Evolutionary conservation across 2,888 invertebrate genomes (phyloP), one percentile per base, ranked within the genome.

Genomic region (Brachyopa scutellaris): DNA sequence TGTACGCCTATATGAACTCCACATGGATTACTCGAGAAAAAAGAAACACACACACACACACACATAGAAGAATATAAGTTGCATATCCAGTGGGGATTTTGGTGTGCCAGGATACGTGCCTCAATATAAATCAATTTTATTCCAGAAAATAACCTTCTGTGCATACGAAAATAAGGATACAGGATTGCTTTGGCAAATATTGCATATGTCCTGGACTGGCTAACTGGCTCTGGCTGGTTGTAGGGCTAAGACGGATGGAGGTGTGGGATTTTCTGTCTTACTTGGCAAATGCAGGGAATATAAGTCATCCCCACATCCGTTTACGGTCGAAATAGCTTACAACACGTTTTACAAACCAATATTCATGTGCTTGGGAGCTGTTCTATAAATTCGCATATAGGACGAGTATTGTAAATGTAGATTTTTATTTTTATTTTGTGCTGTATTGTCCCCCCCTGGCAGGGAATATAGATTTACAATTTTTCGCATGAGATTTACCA

Each of bases 41-140:
- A 9, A 2, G n/a, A 42, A 47, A 67, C 8, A 47, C 8, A 26
- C 2, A n/a, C 13, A 13, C 42, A 47, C 40, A 36, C 13, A 26
- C 8, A 45, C 9, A 23, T 17, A 42, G 23, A 45, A 11, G 19
- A 31, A 42, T 45, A 72, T 51, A 72, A 72, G 45, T 42, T 62
- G 61, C 49, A 57, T 72, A 64, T 73, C 45, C 78, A 74, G 47
- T 59, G 38, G 66, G 40, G 78, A 31, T 61, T 59, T 64, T 51
- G 38, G 70, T 64, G 33, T 59, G 70, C 67, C 67, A 66, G 76
- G 59, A 62, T 78, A 83, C 83, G 83, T 83, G 83, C 67, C 31
- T 78, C 83, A 83, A 83, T 83, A 83, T 83, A 83, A 83, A 83
- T 83, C 83, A 78, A 83, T 83, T 83, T 83, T 83, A 73, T 78